Evolutionary conservation across 2,888 invertebrate genomes (phyloP).

Genomic region (Trichopria drosophilae): DNA sequence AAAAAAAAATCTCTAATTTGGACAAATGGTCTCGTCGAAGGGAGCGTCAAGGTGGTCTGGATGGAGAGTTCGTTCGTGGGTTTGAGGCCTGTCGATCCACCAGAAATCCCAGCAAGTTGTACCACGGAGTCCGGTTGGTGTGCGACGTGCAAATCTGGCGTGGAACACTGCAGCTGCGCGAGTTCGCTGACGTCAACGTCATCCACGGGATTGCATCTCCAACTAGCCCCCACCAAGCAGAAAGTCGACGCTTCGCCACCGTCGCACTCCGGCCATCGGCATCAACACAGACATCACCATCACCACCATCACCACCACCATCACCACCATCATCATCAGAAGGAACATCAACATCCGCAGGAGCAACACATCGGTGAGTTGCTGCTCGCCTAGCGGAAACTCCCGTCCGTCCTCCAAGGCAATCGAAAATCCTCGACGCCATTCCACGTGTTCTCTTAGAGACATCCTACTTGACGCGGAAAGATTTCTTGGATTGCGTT

Average conservation of each 20-base stretch:
- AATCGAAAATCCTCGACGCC: too few species aligned
- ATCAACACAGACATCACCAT: constrained; percentile 2
- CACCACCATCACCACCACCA: background rate
- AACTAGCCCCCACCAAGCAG: too few species aligned
- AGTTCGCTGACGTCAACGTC: constrained; percentile 30
- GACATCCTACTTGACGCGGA: too few species aligned
- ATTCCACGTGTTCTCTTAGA: too few species aligned
- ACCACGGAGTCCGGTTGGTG: constrained; percentile 53
- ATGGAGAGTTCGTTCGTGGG: constrained; percentile 90
- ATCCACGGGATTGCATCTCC: constrained; percentile 25
- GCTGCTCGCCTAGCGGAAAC: constrained; percentile 61
- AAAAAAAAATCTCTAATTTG: constrained; percentile 21
- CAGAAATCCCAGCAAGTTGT: constrained; percentile 73
- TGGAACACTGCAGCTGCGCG: constrained; percentile 37
- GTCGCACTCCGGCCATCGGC: too few species aligned
- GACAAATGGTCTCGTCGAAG: constrained; percentile 44
- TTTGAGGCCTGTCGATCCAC: constrained; percentile 81
- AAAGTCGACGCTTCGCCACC: too few species aligned
- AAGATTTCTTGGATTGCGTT: too few species aligned
- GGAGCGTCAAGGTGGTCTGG: constrained; percentile 80
- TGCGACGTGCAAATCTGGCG: constrained; percentile 51
- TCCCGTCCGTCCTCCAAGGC: too few species aligned
- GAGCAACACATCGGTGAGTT: constrained; percentile 60
- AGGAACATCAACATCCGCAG: constrained; percentile 58
- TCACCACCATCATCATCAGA: constrained; percentile 51